These are phyloP conservation scores for Thaumatotibia leucotreta DNA, from an alignment of 1,140 invertebrate genomes.

Conservation along the genomic window DNA sequence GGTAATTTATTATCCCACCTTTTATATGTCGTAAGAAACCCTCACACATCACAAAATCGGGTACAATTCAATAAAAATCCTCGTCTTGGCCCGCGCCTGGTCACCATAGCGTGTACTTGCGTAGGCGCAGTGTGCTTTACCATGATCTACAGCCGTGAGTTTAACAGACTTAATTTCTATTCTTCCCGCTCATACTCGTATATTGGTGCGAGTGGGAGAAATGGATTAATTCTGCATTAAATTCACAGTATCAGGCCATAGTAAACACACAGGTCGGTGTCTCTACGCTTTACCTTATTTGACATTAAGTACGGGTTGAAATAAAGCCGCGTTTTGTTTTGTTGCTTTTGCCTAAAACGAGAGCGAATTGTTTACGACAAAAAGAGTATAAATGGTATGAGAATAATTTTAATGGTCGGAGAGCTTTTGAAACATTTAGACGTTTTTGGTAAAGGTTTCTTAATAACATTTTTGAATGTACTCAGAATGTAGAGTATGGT, in stretches of 20 bases:
- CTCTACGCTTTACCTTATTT: constrained; percentile 2
- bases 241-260: no score
- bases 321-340: background rate
- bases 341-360: background rate
- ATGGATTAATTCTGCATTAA: no score
- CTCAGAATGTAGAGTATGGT: no score
- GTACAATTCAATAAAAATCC: constrained; percentile 9
- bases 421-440: background rate
- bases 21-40: background rate
- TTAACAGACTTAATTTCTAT: no score
- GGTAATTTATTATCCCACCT: background rate
- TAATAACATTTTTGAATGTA: no score
- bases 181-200: no score
- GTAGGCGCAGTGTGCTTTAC: no score
- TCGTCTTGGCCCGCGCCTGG: background rate
- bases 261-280: background rate
- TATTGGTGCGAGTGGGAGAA: no score
- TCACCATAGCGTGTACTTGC: background rate
- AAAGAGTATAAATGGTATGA: background rate
- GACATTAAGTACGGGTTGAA: background rate
- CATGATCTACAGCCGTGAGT: no score
- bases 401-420: background rate
- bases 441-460: no score
- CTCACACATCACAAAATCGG: background rate
- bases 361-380: background rate